Percentiles rank a stretch among this genome's conserved stretches.
These are phyloP conservation scores for Scaptodrosophila lebanonensis DNA, from an alignment of 1,140 invertebrate species.

Conservation along the genomic window DNA sequence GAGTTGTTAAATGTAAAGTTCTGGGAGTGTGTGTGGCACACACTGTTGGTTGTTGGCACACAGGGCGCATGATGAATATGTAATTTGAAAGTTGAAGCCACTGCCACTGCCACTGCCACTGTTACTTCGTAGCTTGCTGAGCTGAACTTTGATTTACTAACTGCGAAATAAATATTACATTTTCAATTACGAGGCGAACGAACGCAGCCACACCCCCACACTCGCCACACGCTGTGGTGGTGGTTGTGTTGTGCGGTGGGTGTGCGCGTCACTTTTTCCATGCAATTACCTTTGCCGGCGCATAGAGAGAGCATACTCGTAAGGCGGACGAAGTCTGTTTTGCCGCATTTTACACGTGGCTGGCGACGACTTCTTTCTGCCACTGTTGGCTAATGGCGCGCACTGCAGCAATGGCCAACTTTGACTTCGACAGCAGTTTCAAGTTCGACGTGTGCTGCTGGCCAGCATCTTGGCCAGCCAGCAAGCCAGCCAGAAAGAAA, in stretches of 20 bases:
- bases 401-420: slow-evolving; percentile 15
- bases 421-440: slow-evolving; percentile 6
- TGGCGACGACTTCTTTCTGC: not conserved
- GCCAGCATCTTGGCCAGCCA: slow-evolving; percentile 40
- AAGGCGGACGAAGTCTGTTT: slow-evolving; percentile 18
- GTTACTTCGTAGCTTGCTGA: too few relatives aligned
- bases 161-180: slow-evolving; percentile 75
- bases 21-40: slow-evolving; percentile 12
- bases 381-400: slow-evolving; percentile 39
- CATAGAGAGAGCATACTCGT: too few relatives aligned
- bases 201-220: not conserved
- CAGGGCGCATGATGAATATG: slow-evolving; percentile 70
- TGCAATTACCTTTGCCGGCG: slow-evolving; percentile 59
- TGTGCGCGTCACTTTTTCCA: slow-evolving; percentile 53
- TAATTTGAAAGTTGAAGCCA: slow-evolving; percentile 65
- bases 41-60: slow-evolving; percentile 13
- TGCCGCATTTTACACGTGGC: slow-evolving; percentile 29
- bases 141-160: slow-evolving; percentile 72
- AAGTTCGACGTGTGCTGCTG: slow-evolving; percentile 7
- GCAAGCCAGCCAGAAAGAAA: slow-evolving; percentile 30
- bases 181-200: slow-evolving; percentile 60
- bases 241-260: too few relatives aligned
- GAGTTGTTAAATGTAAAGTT: slow-evolving; percentile 7
- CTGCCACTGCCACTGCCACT: slow-evolving; percentile 13
- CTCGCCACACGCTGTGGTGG: not conserved